Base-by-base conservation (phyloP, 1,140 invertebrate genomes). In the Drosophila willistoni region DNA sequence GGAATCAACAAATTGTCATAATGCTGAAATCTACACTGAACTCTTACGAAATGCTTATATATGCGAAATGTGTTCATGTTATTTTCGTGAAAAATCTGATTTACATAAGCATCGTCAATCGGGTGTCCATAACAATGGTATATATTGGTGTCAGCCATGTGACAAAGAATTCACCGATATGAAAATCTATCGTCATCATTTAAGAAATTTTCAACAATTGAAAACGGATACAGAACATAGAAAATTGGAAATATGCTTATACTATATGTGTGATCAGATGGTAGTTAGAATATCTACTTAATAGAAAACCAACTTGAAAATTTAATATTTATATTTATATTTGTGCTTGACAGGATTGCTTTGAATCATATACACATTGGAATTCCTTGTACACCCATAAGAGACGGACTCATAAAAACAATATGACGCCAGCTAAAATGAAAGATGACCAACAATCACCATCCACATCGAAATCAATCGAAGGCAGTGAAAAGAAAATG, bases 301-400 rank as follows among this genome's bases (percentile, higher is more conserved):
- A 12, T 7, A 1, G 0, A 25, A 29, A 39, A 13, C 6, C 5
- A 57, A 12, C 6, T 1, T 12, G 6, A 47, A 12, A 29, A 29
- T 7, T 29, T 29, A 29, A 29, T 29, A 29, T 29, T 0, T 29
- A 29, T 7, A 7, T 7, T 42, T 22, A 22, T 22, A 22, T 29
- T 36, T 22, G 3, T 2, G 2, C 10, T 4, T 60, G 63, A 17
- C 25, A 91, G 90, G 69, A 77, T 25, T 91, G 90, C 64, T 14
- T 25, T 9, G 79, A 90, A 25, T 55, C 74, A 0, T 91, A 91
- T 59, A 59, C 61, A 0, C 72, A 85, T 36, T 91, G 90, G 90
- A 78, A 85, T 34, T 87, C 90, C 0, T 55, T 91, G 25, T 87
- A 90, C 34, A 85, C 86, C 0, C 85, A 90, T 59, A 90, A 90